Base-by-base conservation (phyloP, 2,888 invertebrate genomes). In the Temnothorax ravouxi region DNA sequence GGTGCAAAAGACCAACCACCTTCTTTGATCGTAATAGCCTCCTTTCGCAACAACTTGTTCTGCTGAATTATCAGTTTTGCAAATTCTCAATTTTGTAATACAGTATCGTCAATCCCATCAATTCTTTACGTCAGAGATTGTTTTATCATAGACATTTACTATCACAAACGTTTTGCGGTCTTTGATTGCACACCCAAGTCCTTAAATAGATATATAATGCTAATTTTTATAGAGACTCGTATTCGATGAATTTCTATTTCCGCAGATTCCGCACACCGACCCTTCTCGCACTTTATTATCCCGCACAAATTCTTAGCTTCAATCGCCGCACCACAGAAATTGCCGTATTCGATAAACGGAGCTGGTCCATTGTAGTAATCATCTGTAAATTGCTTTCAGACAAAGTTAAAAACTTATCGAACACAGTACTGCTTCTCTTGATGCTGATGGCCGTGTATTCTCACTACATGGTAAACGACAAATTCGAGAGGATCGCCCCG, bases 371-470 rank as follows among this genome's bases (percentile, higher is more conserved):
- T 59, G 44, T 8, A n/a, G 11, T 79, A 72, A 80, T 80, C 18
- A 0, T 29, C 18, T 74, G n/a, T 25, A 38, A 80, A 80, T 59
- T 80, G 38, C 5, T 96, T 96, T 56, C 96, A 99, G 99, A 98
- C 95, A 97, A 97, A 95, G 95, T 99, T 86, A 99, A 99, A 95
- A 98, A 99, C 94, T 96, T 97, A 69, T 98, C 99, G 62, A 99
- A 99, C 95, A 95, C 97, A 13, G 96, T 98, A 50, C 96, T 99
- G 84, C 96, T 99, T 61, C 88, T 97, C 75, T 95, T 99, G 88
- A 99, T 98, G 96, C 94, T 98, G 86, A 96, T 98, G 95, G 98
- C 98, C 52, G 97, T 98, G 80, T 99, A 99, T 95, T 98, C 98
- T 18, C 99, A 99, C 94, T 97, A 98, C 93, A 97, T 98, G 97